Base-by-base conservation (phyloP, 30 jellyfish, hydroid and myxozoan genomes). In the Cassiopea xamachana region DNA sequence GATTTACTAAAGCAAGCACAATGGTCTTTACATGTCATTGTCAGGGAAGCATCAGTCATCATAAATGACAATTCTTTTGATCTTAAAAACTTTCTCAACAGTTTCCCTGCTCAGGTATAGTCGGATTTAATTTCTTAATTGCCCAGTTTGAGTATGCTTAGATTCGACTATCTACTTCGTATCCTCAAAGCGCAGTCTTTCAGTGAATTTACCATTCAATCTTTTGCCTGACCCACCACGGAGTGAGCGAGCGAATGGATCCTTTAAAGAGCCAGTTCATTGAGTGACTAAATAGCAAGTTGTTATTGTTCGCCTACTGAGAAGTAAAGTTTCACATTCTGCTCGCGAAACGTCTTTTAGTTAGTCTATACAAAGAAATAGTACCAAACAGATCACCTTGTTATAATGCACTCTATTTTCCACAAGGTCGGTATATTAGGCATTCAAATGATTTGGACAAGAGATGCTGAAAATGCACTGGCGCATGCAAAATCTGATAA, bases 381-480 rank as follows among this genome's bases (percentile, higher is more conserved):
- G 39, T 27, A 27, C 39, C 39, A 27, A 27, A 27, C 39, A 27
- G 0, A 27, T 27, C 39, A 27, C 39, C 0, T 10, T 55, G 64
- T 55, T 55, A 55, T 27, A 55, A 3, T 55, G 64, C 15, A 16
- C 15, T 13, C 43, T 64, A 5, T 27, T 5, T 5, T 5, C 43
- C 6, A 13, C 8, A 5, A 95, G 99, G 99, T 95, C 75, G 99
- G 99, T n/a, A 92, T 95, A 60, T 96, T 95, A 55, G 99, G 99
- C 1, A 95, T 95, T 47, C 99, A 95, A 79, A 91, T 95, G 99
- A 95, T 95, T 8, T 95, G 99, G 99, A 95, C 99, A 62, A 69
- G 99, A 77, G 99, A 95, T 84, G 99, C 99, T 1, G 99, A 95
- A 81, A 98, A 95, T 19, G 99, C 99, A 7, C 59, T 95, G 62